Evolutionary conservation across 2,797 vertebrate species (phyloP).

Genomic region (Chaetophractus vellerosus): DNA sequence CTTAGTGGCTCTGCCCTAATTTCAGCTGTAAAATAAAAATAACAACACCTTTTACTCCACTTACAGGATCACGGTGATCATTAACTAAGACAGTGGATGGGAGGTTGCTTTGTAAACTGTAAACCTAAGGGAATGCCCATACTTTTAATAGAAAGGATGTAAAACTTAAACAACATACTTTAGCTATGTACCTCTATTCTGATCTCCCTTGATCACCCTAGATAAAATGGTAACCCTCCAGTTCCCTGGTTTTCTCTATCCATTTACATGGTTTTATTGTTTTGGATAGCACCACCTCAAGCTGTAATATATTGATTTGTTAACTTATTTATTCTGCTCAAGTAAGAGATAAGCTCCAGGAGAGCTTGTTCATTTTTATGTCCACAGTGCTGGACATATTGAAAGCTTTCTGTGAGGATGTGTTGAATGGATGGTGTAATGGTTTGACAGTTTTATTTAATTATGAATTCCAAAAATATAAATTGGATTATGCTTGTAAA

Average conservation of each 20-base stretch:
- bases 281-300: not conserved
- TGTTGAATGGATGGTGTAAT: too few relatives aligned
- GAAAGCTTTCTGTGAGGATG: too few relatives aligned
- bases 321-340: not conserved
- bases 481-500: too few relatives aligned
- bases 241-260: not conserved
- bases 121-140: not conserved
- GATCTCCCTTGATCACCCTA: too few relatives aligned
- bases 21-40: not conserved
- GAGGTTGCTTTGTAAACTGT: too few relatives aligned
- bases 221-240: not conserved
- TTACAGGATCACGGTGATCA: not conserved
- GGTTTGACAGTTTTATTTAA: too few relatives aligned
- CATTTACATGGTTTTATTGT: not conserved
- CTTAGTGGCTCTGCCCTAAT: not conserved
- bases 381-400: not conserved
- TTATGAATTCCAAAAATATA: too few relatives aligned
- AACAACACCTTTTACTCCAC: not conserved
- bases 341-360: not conserved
- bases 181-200: fast-evolving
- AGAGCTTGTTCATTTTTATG: not conserved
- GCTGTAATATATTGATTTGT: fast-evolving
- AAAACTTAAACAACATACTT: fast-evolving
- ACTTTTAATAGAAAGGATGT: not conserved
- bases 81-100: fast-evolving